phyloP scores from a whole-genome alignment of 2,797 vertebrate species.

The Nasua narica region DNA sequence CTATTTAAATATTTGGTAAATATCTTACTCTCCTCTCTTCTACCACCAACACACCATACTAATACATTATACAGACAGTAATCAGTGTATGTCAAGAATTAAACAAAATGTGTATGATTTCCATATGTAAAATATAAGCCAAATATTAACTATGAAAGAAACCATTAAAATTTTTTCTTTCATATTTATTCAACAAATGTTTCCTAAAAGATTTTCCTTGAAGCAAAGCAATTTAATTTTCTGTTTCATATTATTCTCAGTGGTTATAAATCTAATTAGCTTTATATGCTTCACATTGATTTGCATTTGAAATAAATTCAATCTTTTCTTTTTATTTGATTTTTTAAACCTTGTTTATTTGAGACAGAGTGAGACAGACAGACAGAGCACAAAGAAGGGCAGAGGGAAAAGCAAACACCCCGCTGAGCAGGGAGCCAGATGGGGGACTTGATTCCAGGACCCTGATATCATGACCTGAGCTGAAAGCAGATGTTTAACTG shows the following conservation, averaged over 20 bases:
- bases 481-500: too few species aligned
- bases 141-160: conserved; percentile 65
- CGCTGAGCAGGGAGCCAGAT: too few species aligned
- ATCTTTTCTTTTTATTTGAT: conserved; percentile 68
- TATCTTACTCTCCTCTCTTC: not conserved
- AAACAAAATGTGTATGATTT: conserved; percentile 60
- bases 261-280: conserved; percentile 85
- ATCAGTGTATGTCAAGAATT: conserved; percentile 62
- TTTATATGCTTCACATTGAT: conserved; percentile 81
- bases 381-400: too few species aligned
- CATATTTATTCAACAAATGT: conserved; percentile 82
- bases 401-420: too few species aligned
- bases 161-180: conserved; percentile 73
- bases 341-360: too few species aligned
- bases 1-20: conserved; percentile 19
- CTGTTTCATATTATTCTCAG: conserved; percentile 81
- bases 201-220: conserved; percentile 81
- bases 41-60: not conserved
- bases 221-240: conserved; percentile 85
- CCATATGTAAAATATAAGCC: conserved; percentile 72
- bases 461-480: too few species aligned
- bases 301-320: conserved; percentile 81
- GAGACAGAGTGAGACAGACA: too few species aligned
- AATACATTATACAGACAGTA: not conserved
- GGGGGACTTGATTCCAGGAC: too few species aligned